Base-by-base conservation (phyloP, 1,140 invertebrate species). In the Drosophila dunni region DNA sequence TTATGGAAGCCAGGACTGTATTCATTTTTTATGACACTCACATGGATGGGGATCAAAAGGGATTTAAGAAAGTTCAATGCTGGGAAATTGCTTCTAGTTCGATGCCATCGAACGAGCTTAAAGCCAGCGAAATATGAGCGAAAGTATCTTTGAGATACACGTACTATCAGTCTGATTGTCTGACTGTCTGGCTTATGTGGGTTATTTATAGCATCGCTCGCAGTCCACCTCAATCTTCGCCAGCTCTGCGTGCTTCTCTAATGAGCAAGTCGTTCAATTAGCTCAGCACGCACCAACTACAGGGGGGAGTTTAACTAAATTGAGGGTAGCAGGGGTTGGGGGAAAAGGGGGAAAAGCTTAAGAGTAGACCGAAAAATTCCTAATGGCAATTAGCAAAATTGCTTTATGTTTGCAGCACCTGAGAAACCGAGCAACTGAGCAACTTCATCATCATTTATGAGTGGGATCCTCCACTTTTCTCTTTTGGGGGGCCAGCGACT, bases 1-100 rank as follows among this genome's bases (percentile, higher is more conserved):
- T 61, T 42, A 56, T 17, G 13, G 8, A 10, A 34, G 13, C 3
- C 44, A 48, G 57, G 62, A 80, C 63, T 84, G 64, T 77, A 68
- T 76, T 76, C 67, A 86, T 82, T 84, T 91, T 88, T 88, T 84
- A 88, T 88, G 89, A 91, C 88, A 90, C 84, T 73, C 75, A 81
- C 81, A 81, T 90, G 15, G 15, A 4, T n/a, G 80, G 81, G 86
- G 82, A 90, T 86, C 82, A 90, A 86, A 78, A 78, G 11, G 83
- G 86, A 90, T 90, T 90, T 90, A 69, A 46, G 34, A 29, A 56
- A 75, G 58, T 78, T 88, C 73, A 60, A 75, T 73, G 54, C 61
- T 69, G 58, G 61, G 68, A 80, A 85, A 84, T 89, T 83, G 72
- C 50, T 69, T 77, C 75, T 46, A 64, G 24, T 6, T 29, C 29